phyloP scores from a whole-genome alignment of 2,113 vertebrate genomes.

The Phylloscopus whistleri region DNA sequence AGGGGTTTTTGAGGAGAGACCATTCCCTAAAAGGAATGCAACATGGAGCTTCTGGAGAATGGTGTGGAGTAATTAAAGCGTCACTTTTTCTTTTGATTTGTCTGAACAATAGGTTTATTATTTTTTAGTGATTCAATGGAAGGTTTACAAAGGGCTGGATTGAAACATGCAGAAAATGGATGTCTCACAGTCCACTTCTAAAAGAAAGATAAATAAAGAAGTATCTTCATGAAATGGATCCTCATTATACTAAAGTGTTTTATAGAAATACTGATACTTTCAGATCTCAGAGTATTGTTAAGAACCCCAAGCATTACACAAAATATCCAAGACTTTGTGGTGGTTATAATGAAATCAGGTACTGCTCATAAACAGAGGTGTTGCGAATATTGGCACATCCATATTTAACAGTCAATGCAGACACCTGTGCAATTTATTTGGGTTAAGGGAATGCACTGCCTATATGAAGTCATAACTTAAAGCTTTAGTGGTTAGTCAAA shows the following conservation, averaged over 20 bases:
- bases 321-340: neutral
- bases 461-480: neutral
- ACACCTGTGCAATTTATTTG: neutral
- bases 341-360: neutral
- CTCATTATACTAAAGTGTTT: neutral
- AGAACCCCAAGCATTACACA: neutral
- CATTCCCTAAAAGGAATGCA: no score
- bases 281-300: neutral
- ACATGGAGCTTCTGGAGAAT: neutral
- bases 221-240: neutral
- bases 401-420: neutral
- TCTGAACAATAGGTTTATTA: neutral
- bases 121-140: neutral
- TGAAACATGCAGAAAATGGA: neutral
- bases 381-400: neutral
- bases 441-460: neutral
- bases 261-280: neutral
- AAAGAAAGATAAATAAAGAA: neutral
- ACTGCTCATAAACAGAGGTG: neutral
- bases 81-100: neutral
- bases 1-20: no score
- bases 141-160: neutral
- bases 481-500: neutral
- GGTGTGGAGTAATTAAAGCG: neutral
- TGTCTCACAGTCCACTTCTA: neutral